Evolutionary conservation across 2,797 vertebrate species (phyloP).

Genomic region (Babyrousa celebensis): DNA sequence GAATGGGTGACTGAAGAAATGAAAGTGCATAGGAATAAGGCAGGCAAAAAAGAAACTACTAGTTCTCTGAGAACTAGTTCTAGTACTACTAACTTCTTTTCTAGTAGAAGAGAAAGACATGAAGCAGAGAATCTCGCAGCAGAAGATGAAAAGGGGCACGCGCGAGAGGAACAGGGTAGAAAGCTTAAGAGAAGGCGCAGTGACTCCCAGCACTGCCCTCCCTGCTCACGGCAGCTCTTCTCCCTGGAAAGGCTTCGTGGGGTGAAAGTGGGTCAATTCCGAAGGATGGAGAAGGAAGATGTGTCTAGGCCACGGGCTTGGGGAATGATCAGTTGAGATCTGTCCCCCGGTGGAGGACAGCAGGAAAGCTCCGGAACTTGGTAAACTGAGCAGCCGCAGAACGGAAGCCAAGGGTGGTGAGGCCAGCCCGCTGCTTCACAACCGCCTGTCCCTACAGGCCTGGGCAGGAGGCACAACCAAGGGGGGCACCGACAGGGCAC

Average conservation of each 20-base stretch:
- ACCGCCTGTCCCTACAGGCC: too few relatives aligned
- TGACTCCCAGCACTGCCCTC: not conserved
- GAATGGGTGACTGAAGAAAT: not conserved
- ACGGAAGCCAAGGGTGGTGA: not conserved
- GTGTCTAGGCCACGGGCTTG: not conserved
- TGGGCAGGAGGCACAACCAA: not conserved
- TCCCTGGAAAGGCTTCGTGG: not conserved
- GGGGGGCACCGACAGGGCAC: not conserved
- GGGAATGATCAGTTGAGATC: not conserved
- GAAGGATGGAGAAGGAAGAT: not conserved
- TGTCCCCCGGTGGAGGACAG: not conserved
- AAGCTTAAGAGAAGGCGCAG: not conserved
- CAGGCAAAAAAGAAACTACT: not conserved
- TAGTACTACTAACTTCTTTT: too few relatives aligned
- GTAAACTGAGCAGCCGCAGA: not conserved
- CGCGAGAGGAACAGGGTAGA: not conserved
- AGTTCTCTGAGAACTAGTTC: too few relatives aligned
- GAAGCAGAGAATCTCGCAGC: not conserved
- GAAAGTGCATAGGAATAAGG: not conserved
- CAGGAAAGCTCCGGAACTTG: not conserved
- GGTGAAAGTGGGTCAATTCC: not conserved
- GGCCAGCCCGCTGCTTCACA: not conserved
- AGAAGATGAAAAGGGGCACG: constrained; percentile 2
- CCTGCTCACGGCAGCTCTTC: not conserved
- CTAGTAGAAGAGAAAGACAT: not conserved